Evolutionary conservation across 1,140 invertebrate species (phyloP).

Genomic region (Eulimnadia texana): DNA sequence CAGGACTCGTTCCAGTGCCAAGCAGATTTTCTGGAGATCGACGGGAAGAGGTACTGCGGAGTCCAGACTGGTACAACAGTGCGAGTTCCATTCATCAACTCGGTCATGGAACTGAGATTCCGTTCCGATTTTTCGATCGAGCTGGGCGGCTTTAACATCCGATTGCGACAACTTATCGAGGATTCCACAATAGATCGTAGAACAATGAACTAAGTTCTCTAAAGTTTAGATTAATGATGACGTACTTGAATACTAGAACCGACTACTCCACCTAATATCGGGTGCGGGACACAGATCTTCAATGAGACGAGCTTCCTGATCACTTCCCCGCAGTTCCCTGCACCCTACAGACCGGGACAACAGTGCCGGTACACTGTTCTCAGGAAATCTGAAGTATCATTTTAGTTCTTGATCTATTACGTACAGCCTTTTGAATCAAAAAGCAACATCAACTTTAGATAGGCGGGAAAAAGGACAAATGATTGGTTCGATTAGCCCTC

Average conservation of each 20-base stretch:
- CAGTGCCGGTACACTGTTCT: constrained; percentile 12
- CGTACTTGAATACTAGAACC: no score
- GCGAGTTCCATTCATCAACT: constrained; percentile 7
- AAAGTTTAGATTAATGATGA: not conserved
- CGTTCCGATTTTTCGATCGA: constrained; percentile 7
- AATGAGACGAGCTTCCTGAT: constrained; percentile 14
- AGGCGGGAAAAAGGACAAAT: no score
- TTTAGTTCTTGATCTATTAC: not conserved
- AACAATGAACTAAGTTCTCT: no score
- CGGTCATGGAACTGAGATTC: constrained; percentile 5
- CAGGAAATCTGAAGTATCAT: constrained; percentile 10
- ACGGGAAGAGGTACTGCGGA: constrained; percentile 11
- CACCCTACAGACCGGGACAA: constrained; percentile 6
- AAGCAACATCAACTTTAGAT: no score
- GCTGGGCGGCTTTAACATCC: constrained; percentile 13
- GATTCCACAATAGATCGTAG: constrained; percentile 3
- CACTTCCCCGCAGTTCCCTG: constrained; percentile 14
- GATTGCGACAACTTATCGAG: constrained; percentile 3
- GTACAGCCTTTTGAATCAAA: no score
- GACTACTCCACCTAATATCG: constrained; percentile 3
- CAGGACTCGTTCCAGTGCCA: constrained; percentile 7
- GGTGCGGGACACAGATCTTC: constrained; percentile 5
- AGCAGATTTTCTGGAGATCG: constrained; percentile 13
- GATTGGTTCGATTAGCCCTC: no score
- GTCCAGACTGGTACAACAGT: constrained; percentile 11